phyloP scores from a whole-genome alignment of 2,797 vertebrate species.

The Gymnoscopelus microlampas region DNA sequence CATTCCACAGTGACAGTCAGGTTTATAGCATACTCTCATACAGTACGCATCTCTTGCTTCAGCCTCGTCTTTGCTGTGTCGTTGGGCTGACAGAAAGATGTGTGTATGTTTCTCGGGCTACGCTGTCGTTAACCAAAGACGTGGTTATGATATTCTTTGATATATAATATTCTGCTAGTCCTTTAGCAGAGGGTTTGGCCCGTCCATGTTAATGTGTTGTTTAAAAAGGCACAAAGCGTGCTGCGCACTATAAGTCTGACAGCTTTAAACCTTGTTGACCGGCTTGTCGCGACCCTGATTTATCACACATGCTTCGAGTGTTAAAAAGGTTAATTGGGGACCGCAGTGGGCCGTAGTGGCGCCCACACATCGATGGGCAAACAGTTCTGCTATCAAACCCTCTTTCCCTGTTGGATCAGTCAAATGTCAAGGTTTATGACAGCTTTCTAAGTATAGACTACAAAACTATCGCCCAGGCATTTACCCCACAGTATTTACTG shows the following conservation, averaged over 20 bases:
- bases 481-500: constrained; percentile 63
- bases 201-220: neutral
- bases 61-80: constrained; percentile 21
- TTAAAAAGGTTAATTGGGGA: constrained; percentile 65
- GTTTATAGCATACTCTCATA: too few relatives aligned
- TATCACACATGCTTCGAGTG: constrained; percentile 37
- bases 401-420: constrained; percentile 68
- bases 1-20: too few relatives aligned
- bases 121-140: neutral
- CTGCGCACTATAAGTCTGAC: constrained; percentile 35
- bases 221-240: constrained; percentile 8
- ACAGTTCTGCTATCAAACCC: constrained; percentile 57
- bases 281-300: constrained; percentile 37
- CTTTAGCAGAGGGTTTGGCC: neutral
- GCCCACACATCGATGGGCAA: constrained; percentile 32
- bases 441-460: constrained; percentile 76
- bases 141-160: constrained; percentile 22
- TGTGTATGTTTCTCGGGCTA: too few relatives aligned
- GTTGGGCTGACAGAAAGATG: neutral
- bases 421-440: constrained; percentile 80
- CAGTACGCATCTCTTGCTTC: neutral
- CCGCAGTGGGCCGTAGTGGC: constrained; percentile 21
- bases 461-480: constrained; percentile 67
- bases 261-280: constrained; percentile 35
- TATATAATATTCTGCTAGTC: neutral